A percentile compares a stretch with the other conserved stretches of the same genome.
phyloP scores from a whole-genome alignment of 2,113 vertebrate genomes.

The Halichoerus grypus region DNA sequence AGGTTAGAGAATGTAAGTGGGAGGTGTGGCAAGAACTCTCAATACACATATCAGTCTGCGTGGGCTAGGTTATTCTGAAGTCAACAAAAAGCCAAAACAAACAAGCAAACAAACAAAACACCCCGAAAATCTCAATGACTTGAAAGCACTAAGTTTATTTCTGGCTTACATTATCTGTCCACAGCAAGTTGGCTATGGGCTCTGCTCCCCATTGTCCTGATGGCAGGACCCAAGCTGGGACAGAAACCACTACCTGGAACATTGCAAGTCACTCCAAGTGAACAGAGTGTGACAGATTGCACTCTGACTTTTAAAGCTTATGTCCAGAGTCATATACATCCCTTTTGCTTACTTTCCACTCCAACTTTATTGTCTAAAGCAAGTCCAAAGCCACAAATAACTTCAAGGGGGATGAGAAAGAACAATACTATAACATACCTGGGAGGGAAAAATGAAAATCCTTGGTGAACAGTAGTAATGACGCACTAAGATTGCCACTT shows the following conservation, averaged over 20 bases:
- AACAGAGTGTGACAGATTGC: not conserved
- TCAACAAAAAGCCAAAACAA: not conserved
- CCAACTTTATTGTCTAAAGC: not conserved
- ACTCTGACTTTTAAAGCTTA: not conserved
- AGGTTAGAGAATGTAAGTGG: not conserved
- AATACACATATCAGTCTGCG: not conserved
- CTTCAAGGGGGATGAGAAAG: not conserved
- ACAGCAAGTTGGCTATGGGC: not conserved
- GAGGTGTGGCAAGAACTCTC: not conserved
- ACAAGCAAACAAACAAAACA: not conserved
- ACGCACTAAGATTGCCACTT: not conserved
- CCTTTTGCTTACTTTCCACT: not conserved
- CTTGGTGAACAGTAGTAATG: not conserved
- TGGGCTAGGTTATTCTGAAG: not conserved
- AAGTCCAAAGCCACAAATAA: slow-evolving; percentile 12
- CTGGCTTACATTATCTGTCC: not conserved
- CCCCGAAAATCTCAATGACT: not conserved
- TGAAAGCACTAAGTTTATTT: not conserved
- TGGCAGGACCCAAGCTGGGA: not conserved
- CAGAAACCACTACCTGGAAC: not conserved
- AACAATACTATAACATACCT: not conserved
- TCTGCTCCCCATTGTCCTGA: not conserved
- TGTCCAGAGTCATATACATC: not conserved
- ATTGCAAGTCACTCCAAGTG: not conserved
- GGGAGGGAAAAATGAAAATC: not conserved